Evolutionary conservation across 2,888 invertebrate genomes (phyloP), one percentile per base, ranked within the genome.

Genomic region (Lepetodrilus schrolli): DNA sequence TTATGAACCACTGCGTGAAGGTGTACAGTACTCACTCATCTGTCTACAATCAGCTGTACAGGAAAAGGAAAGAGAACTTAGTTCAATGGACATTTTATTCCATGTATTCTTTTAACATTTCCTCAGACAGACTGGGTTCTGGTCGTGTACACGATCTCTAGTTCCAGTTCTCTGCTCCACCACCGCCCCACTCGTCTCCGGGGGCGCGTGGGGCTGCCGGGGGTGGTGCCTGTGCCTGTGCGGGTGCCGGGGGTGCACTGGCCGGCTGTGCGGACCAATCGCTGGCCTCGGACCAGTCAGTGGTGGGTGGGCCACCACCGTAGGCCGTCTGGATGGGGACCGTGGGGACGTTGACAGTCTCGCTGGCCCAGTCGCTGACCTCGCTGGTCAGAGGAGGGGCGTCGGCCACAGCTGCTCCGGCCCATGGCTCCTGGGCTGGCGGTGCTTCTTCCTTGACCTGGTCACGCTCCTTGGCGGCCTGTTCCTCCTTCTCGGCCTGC

Each of bases 401-500:
- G 79, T 75, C 23, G 74, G 78, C 74, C 36, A 74, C 80, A 43
- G 78, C 80, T 13, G 75, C 80, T 10, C 82, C 79, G n/a, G 82
- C 79, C 85, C 87, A 85, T 37, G 80, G 80, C 66, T 86, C 87
- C 23, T 74, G 76, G n/a, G 74, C 4, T 66, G 74, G 77, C 72
- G 43, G 66, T 50, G 58, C 73, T 70, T 84, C 84, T 73, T 84
- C 82, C 65, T 78, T 79, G 8, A 80, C 82, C 48, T 85, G 83
- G 20, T 87, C 85, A 71, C 87, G 86, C 71, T 88, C 88, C 50
- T 80, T 77, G 30, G 88, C 88, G 10, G 84, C 86, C 73, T 96
- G 96, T 90, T 98, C 97, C 87, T 98, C 97, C 92, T 98, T 98
- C 90, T 98, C 97, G 83, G 95, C 96, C 93, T 93, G 78, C 1